Evolutionary conservation across 2,888 invertebrate genomes (phyloP), one percentile per base, ranked within the genome.

Genomic region (Drosophila lacicola): DNA sequence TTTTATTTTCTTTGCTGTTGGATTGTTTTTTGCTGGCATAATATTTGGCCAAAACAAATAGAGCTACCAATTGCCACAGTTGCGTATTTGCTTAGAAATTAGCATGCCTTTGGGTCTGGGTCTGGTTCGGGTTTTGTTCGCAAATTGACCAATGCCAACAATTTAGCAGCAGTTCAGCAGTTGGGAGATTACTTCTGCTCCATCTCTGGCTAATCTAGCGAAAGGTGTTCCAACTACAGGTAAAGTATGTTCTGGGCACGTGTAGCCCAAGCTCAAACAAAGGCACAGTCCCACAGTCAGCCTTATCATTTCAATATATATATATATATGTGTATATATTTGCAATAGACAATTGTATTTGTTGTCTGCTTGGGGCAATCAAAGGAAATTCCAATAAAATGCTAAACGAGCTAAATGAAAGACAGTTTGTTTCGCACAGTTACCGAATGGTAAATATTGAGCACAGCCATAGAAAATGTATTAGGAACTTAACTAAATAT

Each of bases 381-480:
- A 76, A 64, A 76, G 76, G 76, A 76, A 76, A 76, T 80, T 55
- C 65, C 65, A 80, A 76, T 76, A 55, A 80, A 76, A 76, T 39
- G 58, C 77, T 78, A 78, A 78, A 81, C 82, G 74, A 81, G 69
- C 77, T 81, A 69, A 81, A 78, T 81, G 68, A 34, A 51, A 68
- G 57, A 60, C 49, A 17, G 49, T 49, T 63, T 42, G 50, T 62
- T 29, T 61, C 37, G 37, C 51, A 55, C 51, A 67, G 53, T 56
- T 41, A 49, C 45, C 14, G 60, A 70, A 34, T 46, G 39, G 55
- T 21, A 50, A 47, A 63, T 54, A 67, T 73, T 65, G 45, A 17
- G 2, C 17, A 36, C 36, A 57, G 6, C 9, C 25, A 51, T 3
- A 11, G 41, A 9, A n/a, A 36, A 47, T 21, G 21, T 41, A 17